Evolutionary conservation across 2,797 vertebrate species (phyloP), one percentile per base, ranked within the genome.

Genomic region (Gorsachius magnificus): DNA sequence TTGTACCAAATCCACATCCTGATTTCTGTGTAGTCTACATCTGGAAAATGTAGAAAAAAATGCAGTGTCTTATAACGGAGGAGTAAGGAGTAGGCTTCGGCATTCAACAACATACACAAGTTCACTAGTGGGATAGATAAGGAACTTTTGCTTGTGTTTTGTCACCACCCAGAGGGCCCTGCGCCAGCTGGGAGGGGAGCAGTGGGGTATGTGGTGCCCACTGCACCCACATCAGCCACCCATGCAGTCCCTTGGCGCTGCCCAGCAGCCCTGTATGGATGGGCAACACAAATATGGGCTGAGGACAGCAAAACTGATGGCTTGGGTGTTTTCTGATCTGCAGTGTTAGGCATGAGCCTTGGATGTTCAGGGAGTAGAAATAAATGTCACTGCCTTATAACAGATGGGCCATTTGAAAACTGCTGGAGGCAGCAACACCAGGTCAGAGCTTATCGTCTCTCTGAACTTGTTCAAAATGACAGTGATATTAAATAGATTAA

Each of bases 191-290:
- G 65, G 46, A 45, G 2, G 31, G 18, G 18, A 35, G 38, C 36
- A 35, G 11, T 1, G 1, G 10, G 19, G 8, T 66, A 11, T 33
- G 29, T 36, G 53, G 17, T 64, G 24, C 18, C 50, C 16, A 20
- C 20, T 45, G 41, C 45, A 76, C 19, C 20, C 41, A 41, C 41
- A 43, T 36, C 35, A 60, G 35, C 25, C 33, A 19, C 21, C 29
- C 0, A 0, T 20, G 29, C 21, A 22, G 24, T 43, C 18, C 16
- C 8, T 21, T 41, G 5, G 28, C 1, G 3, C 14, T 36, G n/a
- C 9, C 5, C 57, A 15, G 35, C 33, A 65, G 16, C 21, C 10
- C n/a, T 0, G 0, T 2, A 3, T 19, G 11, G 46, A 29, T 46
- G 48, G 6, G 17, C 8, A 11, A 45, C 18, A 25, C 7, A 51